phyloP scores from a whole-genome alignment of 1,140 invertebrate species.

The Drosophila bocki region DNA sequence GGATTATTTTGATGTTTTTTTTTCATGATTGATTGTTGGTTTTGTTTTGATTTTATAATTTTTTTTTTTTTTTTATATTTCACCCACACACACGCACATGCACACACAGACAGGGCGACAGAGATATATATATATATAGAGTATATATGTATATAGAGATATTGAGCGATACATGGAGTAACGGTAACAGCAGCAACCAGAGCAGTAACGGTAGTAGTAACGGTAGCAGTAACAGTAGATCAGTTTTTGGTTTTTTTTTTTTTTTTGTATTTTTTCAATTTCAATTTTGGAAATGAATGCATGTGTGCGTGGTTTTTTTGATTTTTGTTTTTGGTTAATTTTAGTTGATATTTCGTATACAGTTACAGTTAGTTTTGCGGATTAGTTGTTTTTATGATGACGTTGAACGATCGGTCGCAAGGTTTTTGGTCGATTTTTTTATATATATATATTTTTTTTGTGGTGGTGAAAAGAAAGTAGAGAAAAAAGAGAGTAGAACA shows the following conservation, averaged over 20 bases:
- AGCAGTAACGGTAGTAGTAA: slow-evolving; percentile 66
- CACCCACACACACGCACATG: slow-evolving; percentile 53
- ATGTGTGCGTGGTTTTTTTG: slow-evolving; percentile 32
- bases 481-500: slow-evolving; percentile 76
- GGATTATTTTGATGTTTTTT: neutral
- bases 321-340: slow-evolving; percentile 40
- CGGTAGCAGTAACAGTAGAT: slow-evolving; percentile 59
- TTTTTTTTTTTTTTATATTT: slow-evolving; percentile 13
- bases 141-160: slow-evolving; percentile 21
- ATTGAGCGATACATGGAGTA: slow-evolving; percentile 61
- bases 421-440: slow-evolving; percentile 59
- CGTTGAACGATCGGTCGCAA: slow-evolving; percentile 72
- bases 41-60: slow-evolving; percentile 9
- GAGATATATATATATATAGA: slow-evolving; percentile 28
- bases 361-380: slow-evolving; percentile 62
- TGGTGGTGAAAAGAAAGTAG: slow-evolving; percentile 72
- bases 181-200: slow-evolving; percentile 57
- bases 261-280: slow-evolving; percentile 13
- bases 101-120: slow-evolving; percentile 46
- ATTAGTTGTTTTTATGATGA: slow-evolving; percentile 61
- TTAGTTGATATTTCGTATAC: slow-evolving; percentile 62
- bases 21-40: slow-evolving; percentile 2
- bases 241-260: slow-evolving; percentile 20
- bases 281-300: slow-evolving; percentile 48
- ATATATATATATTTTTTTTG: slow-evolving; percentile 20